phyloP scores from a whole-genome alignment of 2,888 invertebrate species.

The Conops quadrifasciatus region DNA sequence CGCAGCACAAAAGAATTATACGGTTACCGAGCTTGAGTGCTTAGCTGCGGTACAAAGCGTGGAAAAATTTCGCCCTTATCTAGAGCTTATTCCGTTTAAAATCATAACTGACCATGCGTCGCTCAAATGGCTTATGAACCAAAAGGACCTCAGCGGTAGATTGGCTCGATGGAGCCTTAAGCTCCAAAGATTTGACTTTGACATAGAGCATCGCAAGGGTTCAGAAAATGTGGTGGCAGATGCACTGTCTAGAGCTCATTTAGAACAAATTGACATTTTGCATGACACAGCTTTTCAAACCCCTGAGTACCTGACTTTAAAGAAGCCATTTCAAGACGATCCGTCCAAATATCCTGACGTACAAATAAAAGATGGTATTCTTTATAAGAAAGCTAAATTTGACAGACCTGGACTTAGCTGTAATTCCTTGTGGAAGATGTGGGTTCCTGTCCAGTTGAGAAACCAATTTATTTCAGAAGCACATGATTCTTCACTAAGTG shows the following conservation, averaged over 20 bases:
- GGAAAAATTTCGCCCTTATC: conserved; percentile 8
- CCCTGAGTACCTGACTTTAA: no score
- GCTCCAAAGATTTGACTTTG: conserved; percentile 21
- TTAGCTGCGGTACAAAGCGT: neutral
- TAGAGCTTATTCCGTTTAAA: neutral
- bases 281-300: no score
- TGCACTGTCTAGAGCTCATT: conserved; percentile 8
- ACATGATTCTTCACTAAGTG: no score
- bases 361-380: no score
- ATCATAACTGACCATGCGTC: neutral
- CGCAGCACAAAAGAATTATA: neutral
- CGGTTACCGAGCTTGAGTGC: neutral
- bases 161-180: conserved; percentile 35
- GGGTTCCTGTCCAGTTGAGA: no score
- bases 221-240: conserved; percentile 31
- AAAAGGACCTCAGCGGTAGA: conserved; percentile 49
- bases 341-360: no score
- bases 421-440: no score
- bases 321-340: no score
- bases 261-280: no score
- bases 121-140: conserved; percentile 35
- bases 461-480: no score
- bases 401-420: no score
- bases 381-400: no score
- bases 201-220: conserved; percentile 27